These are phyloP conservation scores for Parauchenoglanis punctatus DNA, from an alignment of 2,797 vertebrate species.

Conservation along the genomic window DNA sequence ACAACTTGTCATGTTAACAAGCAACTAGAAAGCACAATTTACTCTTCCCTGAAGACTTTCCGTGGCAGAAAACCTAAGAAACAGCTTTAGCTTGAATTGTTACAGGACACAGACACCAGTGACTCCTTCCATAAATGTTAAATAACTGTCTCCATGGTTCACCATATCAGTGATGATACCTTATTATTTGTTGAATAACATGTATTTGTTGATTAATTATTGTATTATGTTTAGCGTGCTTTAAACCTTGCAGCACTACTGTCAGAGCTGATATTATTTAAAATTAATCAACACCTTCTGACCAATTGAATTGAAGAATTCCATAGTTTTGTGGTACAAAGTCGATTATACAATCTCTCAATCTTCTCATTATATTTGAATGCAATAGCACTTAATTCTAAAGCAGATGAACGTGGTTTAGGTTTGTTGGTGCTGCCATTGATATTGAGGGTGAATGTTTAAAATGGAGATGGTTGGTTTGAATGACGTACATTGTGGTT, in stretches of 20 bases:
- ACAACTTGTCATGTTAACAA: not conserved
- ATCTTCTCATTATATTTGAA: not conserved
- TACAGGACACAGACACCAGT: not conserved
- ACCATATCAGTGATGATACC: not conserved
- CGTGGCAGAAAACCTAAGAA: not conserved
- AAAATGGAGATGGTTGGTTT: slow-evolving; percentile 30
- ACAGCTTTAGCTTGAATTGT: not conserved
- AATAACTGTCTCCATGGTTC: not conserved
- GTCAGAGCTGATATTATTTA: not conserved
- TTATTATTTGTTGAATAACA: not conserved
- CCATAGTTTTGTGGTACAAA: not conserved
- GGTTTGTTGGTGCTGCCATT: not conserved
- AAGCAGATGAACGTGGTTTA: not conserved
- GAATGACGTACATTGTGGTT: slow-evolving; percentile 39
- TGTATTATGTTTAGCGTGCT: not conserved
- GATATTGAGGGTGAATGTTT: slow-evolving; percentile 6
- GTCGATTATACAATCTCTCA: not conserved
- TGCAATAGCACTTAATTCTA: not conserved
- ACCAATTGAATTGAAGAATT: not conserved
- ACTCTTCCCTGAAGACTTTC: not conserved
- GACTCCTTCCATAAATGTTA: not conserved
- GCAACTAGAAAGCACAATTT: not conserved
- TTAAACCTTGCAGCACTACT: not conserved
- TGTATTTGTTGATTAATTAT: not conserved
- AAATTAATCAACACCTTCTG: not conserved